Evolutionary conservation across 2,888 invertebrate species (phyloP), one percentile per base, ranked within the genome.

Genomic region (Drosophila sordidula): DNA sequence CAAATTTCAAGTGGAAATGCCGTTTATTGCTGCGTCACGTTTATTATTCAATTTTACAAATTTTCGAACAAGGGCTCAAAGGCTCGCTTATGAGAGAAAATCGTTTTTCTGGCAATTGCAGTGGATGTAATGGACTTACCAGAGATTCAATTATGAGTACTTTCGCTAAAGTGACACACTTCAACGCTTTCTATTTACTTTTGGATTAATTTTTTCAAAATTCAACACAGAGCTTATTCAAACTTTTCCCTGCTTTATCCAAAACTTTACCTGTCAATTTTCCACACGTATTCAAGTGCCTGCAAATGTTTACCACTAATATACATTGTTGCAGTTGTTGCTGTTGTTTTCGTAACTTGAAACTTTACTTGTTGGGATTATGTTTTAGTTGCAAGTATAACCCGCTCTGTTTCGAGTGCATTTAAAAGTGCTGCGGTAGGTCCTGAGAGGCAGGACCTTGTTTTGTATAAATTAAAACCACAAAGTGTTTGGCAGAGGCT

Each of bases 401-500:
- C 68, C 83, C 73, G 83, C 83, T 86, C 80, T 73, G 52, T 32
- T 36, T 57, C 44, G 66, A 41, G 52, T 56, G 63, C 58, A 62
- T 68, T 59, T 58, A 45, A 64, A 47, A 61, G 42, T 50, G 36
- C 51, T 42, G 51, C 8, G 25, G 47, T 18, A 26, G 51, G 22
- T 57, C 52, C 44, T 34, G 34, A 12, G 34, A 6, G 34, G 2
- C 8, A 34, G 34, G 12, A 34, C 36, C 42, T 45, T 36, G 52
- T 51, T 67, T 69, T 51, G 52, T 62, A 57, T 42, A 45, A 84
- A 74, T 64, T 64, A 45, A 68, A 81, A 81, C 83, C 83, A 55
- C 83, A 84, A 87, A 77, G 63, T 79, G 81, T 84, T 84, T 87
- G 79, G 57, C 75, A 68, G 70, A 54, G 69, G 62, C 49, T 64